Conservation (phyloP, 2,113 vertebrate species). For the Coptodon bakossiorum region DNA sequence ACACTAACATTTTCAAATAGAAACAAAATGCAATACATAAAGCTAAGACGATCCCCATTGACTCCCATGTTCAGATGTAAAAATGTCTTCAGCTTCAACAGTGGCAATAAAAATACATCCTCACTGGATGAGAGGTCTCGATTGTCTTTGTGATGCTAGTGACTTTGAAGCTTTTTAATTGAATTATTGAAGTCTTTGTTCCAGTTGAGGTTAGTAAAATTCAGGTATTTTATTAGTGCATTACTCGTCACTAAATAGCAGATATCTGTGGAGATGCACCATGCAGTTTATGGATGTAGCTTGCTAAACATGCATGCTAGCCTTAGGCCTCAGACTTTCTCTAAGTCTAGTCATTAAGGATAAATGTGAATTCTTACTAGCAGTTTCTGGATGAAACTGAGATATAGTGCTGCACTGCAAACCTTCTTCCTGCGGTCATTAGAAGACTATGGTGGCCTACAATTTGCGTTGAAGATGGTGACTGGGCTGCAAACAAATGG, state of each 20-base stretch:
- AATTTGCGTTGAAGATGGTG: neutral
- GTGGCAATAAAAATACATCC: neutral
- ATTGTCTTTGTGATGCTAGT: neutral
- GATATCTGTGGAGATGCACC: neutral
- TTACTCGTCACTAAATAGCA: neutral
- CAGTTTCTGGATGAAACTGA: neutral
- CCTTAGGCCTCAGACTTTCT: neutral
- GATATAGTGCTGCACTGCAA: neutral
- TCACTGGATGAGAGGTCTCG: neutral
- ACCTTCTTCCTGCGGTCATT: neutral
- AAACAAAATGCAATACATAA: neutral
- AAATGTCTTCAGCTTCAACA: neutral
- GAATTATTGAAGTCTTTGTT: neutral
- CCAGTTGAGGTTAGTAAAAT: neutral
- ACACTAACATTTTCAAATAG: neutral
- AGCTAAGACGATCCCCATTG: neutral
- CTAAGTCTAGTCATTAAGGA: neutral
- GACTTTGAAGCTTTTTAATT: neutral
- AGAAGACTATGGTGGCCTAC: neutral
- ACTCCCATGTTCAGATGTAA: neutral
- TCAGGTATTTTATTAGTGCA: neutral
- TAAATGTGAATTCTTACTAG: neutral
- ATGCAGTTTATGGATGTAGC: neutral
- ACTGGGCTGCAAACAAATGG: neutral
- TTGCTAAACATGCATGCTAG: neutral